These are phyloP conservation scores for Plusia festucae DNA, from an alignment of 2,888 invertebrate genomes.

Conservation along the genomic window DNA sequence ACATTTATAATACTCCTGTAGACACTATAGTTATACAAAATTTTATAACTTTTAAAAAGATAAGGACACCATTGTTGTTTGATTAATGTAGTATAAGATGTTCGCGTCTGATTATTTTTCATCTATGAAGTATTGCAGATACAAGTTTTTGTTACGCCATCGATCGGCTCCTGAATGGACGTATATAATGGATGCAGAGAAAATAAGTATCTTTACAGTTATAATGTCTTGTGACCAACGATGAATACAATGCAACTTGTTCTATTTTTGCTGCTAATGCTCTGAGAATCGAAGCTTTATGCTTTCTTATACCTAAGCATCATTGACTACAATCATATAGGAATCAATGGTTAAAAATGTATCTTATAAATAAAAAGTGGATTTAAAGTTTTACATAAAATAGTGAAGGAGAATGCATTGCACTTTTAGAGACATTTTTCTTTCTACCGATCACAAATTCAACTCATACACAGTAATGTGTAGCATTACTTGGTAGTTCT, in stretches of 20 bases:
- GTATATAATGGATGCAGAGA: constrained; percentile 52
- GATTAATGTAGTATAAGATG: constrained; percentile 23
- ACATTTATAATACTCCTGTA: too few species aligned
- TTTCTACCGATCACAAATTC: too few species aligned
- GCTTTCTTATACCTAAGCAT: neutral
- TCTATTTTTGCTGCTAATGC: constrained; percentile 3
- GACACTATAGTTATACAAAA: too few species aligned
- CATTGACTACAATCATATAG: neutral
- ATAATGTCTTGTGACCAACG: neutral
- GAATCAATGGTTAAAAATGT: neutral
- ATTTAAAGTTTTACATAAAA: too few species aligned
- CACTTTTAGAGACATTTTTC: too few species aligned
- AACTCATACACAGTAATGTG: too few species aligned
- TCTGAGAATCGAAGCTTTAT: neutral
- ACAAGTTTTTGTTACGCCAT: constrained; percentile 65
- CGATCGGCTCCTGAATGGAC: constrained; percentile 60
- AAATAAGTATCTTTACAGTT: constrained; percentile 9
- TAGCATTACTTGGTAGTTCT: too few species aligned
- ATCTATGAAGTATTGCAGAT: constrained; percentile 58
- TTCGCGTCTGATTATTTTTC: constrained; percentile 47
- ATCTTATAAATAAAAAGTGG: neutral
- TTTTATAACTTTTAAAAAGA: too few species aligned
- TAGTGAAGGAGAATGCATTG: too few species aligned
- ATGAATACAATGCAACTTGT: neutral
- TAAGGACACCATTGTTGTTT: neutral